phyloP scores from a whole-genome alignment of 2,113 vertebrate genomes.

The Gallinago media region DNA sequence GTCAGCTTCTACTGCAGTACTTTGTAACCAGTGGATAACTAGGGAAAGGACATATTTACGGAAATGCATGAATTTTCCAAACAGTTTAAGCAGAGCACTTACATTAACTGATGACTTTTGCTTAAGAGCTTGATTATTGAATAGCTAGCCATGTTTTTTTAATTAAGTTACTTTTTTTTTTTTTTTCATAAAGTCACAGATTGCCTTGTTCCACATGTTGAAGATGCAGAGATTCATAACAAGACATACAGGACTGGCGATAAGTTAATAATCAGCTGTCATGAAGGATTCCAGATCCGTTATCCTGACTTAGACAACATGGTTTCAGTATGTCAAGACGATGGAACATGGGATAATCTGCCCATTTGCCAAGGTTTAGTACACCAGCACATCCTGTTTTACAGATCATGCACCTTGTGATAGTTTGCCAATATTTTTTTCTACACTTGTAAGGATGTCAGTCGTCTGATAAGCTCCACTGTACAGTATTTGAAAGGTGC shows the following conservation, averaged over 20 bases:
- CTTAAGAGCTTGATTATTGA: conserved; percentile 10
- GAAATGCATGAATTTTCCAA: conserved; percentile 24
- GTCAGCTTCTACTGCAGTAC: not conserved
- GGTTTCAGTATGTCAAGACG: conserved; percentile 81
- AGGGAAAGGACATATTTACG: not conserved
- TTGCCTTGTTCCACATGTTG: conserved; percentile 84
- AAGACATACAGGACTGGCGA: conserved; percentile 85
- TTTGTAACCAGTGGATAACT: not conserved
- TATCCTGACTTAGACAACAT: conserved; percentile 86
- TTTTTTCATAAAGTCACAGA: conserved; percentile 71
- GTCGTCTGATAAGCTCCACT: not conserved
- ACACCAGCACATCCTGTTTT: not conserved
- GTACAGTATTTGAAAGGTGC: not conserved
- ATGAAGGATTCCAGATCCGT: conserved; percentile 85
- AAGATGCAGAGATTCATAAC: conserved; percentile 86
- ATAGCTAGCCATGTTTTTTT: not conserved
- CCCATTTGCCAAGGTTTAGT: conserved; percentile 86
- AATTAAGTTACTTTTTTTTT: conserved; percentile 43
- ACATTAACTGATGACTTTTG: not conserved
- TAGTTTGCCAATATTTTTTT: conserved; percentile 12
- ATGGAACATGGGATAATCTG: conserved; percentile 86
- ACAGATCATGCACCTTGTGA: not conserved
- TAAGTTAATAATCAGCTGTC: conserved; percentile 82
- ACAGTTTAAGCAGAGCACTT: not conserved
- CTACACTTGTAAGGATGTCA: not conserved